A percentile compares a stretch with the other conserved stretches of the same genome.
phyloP scores from a whole-genome alignment of 2,888 invertebrate species.

The Andrena fulva region DNA sequence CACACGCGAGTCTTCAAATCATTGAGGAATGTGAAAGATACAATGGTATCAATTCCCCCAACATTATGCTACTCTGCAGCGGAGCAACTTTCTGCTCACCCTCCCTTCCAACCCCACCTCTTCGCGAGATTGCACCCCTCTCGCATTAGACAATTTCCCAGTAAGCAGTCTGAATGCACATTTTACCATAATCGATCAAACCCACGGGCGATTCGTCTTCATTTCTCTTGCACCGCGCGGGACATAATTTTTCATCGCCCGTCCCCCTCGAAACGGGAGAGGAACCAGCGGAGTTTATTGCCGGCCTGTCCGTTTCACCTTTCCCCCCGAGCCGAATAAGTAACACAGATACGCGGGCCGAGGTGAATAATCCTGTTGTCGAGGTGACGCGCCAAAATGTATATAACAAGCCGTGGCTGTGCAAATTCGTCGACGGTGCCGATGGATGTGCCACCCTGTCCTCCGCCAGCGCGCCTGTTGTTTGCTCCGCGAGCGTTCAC shows the following conservation, averaged over 20 bases:
- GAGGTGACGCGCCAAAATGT: constrained; percentile 48
- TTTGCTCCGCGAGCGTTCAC: constrained; percentile 27
- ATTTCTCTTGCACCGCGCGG: constrained; percentile 2
- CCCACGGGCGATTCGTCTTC: constrained; percentile 25
- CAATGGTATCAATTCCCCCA: no score
- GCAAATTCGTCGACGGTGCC: constrained; percentile 39
- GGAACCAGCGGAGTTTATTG: not conserved
- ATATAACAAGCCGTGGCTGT: constrained; percentile 55
- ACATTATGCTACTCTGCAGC: not conserved
- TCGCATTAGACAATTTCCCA: constrained; percentile 8
- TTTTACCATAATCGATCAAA: constrained; percentile 35
- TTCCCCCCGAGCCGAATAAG: constrained; percentile 31
- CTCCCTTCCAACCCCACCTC: not conserved
- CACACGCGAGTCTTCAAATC: no score
- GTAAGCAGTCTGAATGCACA: not conserved
- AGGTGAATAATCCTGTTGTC: constrained; percentile 53
- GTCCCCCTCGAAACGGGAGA: not conserved
- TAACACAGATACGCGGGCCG: constrained; percentile 43
- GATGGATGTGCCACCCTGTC: constrained; percentile 31
- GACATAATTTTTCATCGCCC: constrained; percentile 23
- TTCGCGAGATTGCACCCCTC: constrained; percentile 9
- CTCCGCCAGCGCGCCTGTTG: constrained; percentile 17
- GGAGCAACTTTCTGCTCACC: not conserved
- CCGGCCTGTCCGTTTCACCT: not conserved
- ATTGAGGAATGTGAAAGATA: no score